These are phyloP conservation scores for Ophioderma brevispina DNA, from an alignment of 35 echinoderm and acorn worm genomes.

Conservation along the genomic window DNA sequence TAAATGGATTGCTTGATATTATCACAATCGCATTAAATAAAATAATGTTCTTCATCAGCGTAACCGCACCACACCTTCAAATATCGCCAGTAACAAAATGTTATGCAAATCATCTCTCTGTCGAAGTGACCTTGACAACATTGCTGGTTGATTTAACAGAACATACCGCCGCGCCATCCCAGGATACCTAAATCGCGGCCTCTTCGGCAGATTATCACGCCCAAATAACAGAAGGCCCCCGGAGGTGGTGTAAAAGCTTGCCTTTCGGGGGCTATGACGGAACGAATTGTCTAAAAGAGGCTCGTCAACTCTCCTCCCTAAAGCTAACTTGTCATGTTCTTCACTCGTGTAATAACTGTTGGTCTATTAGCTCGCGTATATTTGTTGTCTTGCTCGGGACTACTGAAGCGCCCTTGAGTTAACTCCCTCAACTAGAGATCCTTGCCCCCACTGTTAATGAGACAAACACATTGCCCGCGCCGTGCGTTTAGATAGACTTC, in stretches of 20 bases:
- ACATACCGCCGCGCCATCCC: neutral
- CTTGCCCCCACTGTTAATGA: neutral
- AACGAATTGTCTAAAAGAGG: neutral
- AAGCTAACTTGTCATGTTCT: neutral
- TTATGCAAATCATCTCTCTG: too few species aligned
- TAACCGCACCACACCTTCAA: too few species aligned
- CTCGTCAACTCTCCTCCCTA: conserved; percentile 4
- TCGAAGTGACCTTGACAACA: neutral
- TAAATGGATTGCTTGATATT: too few species aligned
- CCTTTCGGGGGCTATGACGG: neutral
- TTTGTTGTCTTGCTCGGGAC: neutral
- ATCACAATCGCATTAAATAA: too few species aligned
- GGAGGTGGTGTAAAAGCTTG: neutral
- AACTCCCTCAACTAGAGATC: neutral
- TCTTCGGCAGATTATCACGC: neutral
- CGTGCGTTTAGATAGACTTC: too few species aligned
- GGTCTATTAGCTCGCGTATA: neutral
- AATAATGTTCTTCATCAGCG: too few species aligned
- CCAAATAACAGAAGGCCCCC: neutral
- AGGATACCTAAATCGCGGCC: neutral
- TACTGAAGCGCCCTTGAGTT: neutral
- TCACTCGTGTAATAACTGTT: neutral
- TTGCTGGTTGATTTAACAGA: neutral
- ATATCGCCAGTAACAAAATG: too few species aligned
- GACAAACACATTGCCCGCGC: neutral